phyloP scores from a whole-genome alignment of 2,888 invertebrate species.

The Hydraecia micacea region DNA sequence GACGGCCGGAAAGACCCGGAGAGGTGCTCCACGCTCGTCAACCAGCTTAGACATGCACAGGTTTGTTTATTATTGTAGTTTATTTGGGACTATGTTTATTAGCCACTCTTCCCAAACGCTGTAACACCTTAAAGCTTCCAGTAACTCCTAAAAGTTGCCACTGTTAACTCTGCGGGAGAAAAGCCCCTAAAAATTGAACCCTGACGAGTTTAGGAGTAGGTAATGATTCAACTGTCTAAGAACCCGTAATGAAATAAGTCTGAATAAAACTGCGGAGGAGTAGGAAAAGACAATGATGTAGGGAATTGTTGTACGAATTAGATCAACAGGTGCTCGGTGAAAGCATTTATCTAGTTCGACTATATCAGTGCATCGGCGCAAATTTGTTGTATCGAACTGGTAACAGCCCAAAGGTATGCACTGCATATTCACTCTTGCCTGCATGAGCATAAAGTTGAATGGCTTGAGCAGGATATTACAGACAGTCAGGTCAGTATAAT shows the following conservation, averaged over 20 bases:
- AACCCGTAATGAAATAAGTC: not conserved
- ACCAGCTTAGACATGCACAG: slow-evolving; percentile 98
- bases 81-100: not conserved
- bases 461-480: not conserved
- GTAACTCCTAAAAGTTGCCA: not conserved
- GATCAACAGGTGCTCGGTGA: not conserved
- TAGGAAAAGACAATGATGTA: not conserved
- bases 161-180: not conserved
- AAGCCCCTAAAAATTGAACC: not conserved
- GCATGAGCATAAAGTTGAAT: not conserved
- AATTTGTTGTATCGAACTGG: not conserved
- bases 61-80: slow-evolving; percentile 77
- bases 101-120: not conserved
- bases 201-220: not conserved
- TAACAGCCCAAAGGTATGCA: not conserved
- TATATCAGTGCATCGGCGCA: not conserved
- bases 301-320: not conserved
- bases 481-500: slow-evolving; percentile 11
- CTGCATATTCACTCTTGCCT: not conserved
- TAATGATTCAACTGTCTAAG: not conserved
- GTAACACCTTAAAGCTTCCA: not conserved
- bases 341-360: not conserved
- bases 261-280: not conserved
- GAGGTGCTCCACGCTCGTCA: slow-evolving; percentile 98
- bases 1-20: slow-evolving; percentile 99